These are phyloP conservation scores for Nephrotoma appendiculata DNA, from an alignment of 2,888 invertebrate species.

Conservation along the genomic window DNA sequence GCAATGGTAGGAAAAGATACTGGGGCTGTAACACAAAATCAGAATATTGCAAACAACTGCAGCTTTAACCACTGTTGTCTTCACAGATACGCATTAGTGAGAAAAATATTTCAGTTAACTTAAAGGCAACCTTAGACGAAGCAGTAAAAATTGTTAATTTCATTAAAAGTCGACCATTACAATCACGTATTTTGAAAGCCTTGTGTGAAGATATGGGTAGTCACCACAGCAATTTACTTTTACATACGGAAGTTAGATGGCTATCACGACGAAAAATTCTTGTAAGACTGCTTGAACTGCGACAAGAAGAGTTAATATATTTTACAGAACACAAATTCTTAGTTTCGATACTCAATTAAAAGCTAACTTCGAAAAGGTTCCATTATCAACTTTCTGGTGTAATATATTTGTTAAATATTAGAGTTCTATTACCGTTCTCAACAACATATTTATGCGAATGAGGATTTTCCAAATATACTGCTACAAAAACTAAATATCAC, in stretches of 20 bases:
- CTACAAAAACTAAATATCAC: too few species aligned
- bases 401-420: too few species aligned
- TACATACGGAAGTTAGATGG: not conserved
- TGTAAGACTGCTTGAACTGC: conserved; percentile 8
- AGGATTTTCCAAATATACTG: too few species aligned
- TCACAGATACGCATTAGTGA: conserved; percentile 9
- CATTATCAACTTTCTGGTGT: too few species aligned
- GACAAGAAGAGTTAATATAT: conserved; percentile 1
- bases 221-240: not conserved
- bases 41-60: conserved; percentile 7
- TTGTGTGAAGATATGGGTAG: not conserved
- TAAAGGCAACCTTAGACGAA: too few species aligned
- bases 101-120: not conserved
- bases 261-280: not conserved
- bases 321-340: not conserved
- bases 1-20: not conserved
- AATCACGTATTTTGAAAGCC: not conserved
- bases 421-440: too few species aligned
- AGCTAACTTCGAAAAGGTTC: too few species aligned
- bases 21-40: conserved; percentile 8
- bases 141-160: not conserved
- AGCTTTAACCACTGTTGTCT: conserved; percentile 8
- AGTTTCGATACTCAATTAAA: too few species aligned
- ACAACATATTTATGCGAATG: too few species aligned
- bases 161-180: not conserved